These are phyloP conservation scores for Drosophila testacea DNA, from an alignment of 2,888 invertebrate species.

Conservation along the genomic window DNA sequence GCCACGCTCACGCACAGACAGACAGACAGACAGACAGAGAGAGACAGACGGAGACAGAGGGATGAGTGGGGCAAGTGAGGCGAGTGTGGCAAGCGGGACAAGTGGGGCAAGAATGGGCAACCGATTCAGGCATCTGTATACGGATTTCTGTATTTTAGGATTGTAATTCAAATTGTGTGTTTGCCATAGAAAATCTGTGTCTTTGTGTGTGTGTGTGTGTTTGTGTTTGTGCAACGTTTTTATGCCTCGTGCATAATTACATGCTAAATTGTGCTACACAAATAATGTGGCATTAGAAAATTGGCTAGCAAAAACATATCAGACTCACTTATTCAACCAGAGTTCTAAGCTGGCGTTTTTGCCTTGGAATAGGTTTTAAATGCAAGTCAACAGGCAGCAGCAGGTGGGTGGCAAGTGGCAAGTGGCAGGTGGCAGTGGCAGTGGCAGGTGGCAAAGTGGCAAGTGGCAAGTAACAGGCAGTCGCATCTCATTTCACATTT, in stretches of 20 bases:
- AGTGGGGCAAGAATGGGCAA: neutral
- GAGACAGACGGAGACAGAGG: neutral
- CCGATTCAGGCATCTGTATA: neutral
- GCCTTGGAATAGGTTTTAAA: neutral
- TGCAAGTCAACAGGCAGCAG: neutral
- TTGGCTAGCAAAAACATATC: slow-evolving; percentile 39
- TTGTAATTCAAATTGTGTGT: slow-evolving; percentile 46
- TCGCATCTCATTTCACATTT: slow-evolving; percentile 32
- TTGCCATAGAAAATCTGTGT: neutral
- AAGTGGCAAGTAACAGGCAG: neutral
- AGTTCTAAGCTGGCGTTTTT: neutral
- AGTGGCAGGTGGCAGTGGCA: neutral
- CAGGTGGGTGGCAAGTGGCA: neutral
- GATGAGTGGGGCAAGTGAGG: neutral
- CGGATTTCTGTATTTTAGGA: slow-evolving; percentile 30
- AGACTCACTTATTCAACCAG: slow-evolving; percentile 8
- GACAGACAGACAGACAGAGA: neutral
- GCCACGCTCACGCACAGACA: slow-evolving; percentile 46
- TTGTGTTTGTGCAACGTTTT: slow-evolving; percentile 19
- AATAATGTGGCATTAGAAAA: slow-evolving; percentile 65
- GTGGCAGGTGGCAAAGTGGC: neutral
- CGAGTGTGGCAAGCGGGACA: neutral
- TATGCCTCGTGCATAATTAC: slow-evolving; percentile 63
- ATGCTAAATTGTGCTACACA: slow-evolving; percentile 73
- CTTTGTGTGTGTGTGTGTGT: neutral